phyloP scores from a whole-genome alignment of 2,113 vertebrate genomes.

The Pterocles gutturalis region DNA sequence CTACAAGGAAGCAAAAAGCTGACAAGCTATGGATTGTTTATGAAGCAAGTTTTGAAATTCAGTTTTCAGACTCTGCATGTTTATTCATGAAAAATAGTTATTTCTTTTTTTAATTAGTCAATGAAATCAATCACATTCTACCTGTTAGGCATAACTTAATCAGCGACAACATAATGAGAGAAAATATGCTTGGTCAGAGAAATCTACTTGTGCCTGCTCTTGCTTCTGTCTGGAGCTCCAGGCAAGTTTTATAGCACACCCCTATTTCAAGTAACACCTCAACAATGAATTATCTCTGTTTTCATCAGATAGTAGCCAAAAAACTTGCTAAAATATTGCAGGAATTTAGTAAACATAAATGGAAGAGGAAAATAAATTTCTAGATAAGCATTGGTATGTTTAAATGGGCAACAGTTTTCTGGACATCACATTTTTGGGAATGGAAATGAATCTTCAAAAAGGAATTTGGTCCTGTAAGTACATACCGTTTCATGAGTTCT shows the following conservation, averaged over 20 bases:
- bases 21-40: background rate
- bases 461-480: background rate
- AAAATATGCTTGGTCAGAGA: background rate
- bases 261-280: background rate
- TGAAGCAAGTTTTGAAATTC: background rate
- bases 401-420: background rate
- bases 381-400: background rate
- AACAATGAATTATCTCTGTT: background rate
- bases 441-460: background rate
- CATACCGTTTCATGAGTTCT: background rate
- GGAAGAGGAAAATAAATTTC: background rate
- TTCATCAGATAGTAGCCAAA: background rate
- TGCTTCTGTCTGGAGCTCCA: background rate
- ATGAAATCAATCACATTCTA: background rate
- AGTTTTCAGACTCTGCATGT: background rate
- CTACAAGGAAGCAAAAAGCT: background rate
- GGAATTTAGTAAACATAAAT: background rate
- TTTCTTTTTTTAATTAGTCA: background rate
- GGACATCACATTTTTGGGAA: background rate
- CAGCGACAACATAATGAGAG: background rate
- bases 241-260: background rate
- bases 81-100: background rate
- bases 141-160: constrained; percentile 19
- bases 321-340: background rate
- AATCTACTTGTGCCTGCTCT: background rate